Conservation (phyloP, 2,888 invertebrate genomes). For the Seira sanloemensis region DNA sequence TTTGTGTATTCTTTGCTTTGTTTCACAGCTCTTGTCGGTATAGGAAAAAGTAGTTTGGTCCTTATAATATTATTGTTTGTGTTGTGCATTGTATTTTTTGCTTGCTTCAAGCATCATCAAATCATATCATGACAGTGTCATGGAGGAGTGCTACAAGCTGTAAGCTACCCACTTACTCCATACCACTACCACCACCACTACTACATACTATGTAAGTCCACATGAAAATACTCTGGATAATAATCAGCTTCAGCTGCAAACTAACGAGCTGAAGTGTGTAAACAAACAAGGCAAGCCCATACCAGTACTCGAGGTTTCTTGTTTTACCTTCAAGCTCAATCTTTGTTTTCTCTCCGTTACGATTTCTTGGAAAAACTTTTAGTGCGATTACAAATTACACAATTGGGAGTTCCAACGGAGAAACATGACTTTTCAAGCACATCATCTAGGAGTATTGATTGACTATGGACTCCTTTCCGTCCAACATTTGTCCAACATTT, state of each 20-base stretch:
- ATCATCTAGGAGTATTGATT: not conserved
- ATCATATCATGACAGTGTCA: conserved; percentile 38
- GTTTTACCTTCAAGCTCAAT: too few species aligned
- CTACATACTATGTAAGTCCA: not conserved
- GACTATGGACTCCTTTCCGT: not conserved
- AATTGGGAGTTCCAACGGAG: not conserved
- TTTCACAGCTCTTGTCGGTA: not conserved
- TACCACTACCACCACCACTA: not conserved
- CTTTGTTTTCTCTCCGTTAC: too few species aligned
- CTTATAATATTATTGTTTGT: not conserved
- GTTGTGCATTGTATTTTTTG: conserved; percentile 11
- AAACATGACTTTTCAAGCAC: too few species aligned
- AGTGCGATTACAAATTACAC: not conserved
- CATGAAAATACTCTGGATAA: not conserved
- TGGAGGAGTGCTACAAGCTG: not conserved
- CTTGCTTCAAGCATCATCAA: conserved; percentile 34
- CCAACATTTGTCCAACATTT: not conserved
- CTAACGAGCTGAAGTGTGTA: not conserved
- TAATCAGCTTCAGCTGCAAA: not conserved
- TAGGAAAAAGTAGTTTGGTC: too few species aligned
- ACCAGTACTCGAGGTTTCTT: not conserved
- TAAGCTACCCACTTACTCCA: not conserved
- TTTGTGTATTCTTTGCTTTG: conserved; percentile 15
- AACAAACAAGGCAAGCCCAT: not conserved
- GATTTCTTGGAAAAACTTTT: not conserved